These are phyloP conservation scores for Peucedramus taeniatus DNA, from an alignment of 2,113 vertebrate genomes.

Conservation along the genomic window DNA sequence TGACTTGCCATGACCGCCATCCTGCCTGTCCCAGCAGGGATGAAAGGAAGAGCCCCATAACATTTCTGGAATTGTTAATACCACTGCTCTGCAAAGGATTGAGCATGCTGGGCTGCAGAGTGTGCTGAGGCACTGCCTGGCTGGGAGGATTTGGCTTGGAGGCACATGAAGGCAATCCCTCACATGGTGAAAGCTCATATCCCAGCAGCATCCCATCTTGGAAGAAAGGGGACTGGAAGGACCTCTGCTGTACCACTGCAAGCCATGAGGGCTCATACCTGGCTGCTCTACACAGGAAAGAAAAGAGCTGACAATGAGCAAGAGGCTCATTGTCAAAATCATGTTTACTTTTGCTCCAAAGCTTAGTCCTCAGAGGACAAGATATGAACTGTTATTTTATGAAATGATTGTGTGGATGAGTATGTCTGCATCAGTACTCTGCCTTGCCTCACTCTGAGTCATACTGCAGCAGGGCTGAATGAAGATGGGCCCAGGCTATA, in stretches of 20 bases:
- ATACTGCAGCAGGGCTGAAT: not conserved
- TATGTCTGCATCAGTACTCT: not conserved
- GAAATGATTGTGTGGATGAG: not conserved
- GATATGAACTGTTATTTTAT: not conserved
- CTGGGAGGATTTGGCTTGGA: not conserved
- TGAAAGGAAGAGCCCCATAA: not conserved
- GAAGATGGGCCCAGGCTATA: not conserved
- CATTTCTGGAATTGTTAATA: not conserved
- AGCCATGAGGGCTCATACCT: not conserved
- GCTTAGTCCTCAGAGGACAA: not conserved
- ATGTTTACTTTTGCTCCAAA: not conserved
- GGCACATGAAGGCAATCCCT: not conserved
- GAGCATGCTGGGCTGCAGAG: not conserved
- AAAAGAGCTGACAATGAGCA: not conserved
- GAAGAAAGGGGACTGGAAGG: not conserved
- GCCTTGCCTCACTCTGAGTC: slow-evolving; percentile 1
- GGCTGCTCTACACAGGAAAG: not conserved
- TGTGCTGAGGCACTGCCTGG: not conserved
- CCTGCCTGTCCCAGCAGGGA: not conserved
- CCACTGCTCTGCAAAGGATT: not conserved
- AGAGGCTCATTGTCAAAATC: not conserved
- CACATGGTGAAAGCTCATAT: not conserved
- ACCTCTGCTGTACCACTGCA: not conserved
- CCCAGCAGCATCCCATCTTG: not conserved
- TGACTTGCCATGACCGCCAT: not conserved